These are phyloP conservation scores for Thinocorus orbignyianus DNA, from an alignment of 2,113 vertebrate genomes.

Conservation along the genomic window DNA sequence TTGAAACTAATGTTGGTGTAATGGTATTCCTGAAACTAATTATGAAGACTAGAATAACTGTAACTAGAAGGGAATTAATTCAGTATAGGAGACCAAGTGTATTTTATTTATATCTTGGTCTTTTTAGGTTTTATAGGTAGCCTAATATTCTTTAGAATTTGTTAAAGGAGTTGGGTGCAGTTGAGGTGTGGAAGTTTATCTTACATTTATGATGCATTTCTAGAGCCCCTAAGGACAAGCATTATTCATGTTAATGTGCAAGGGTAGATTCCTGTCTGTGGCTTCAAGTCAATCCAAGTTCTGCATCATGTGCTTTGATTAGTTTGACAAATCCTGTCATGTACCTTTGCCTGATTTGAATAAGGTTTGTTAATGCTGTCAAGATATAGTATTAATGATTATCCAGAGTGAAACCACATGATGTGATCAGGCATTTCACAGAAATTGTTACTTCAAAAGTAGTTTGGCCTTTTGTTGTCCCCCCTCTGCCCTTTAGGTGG, in stretches of 20 bases:
- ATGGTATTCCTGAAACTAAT: background rate
- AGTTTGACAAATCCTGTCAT: background rate
- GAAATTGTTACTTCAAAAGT: background rate
- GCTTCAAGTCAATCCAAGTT: background rate
- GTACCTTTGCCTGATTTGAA: background rate
- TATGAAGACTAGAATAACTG: background rate
- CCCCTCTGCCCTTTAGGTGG: too few species aligned
- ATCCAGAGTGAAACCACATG: background rate
- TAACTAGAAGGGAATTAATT: background rate
- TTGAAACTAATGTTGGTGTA: background rate
- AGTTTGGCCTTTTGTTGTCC: background rate
- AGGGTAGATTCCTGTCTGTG: background rate
- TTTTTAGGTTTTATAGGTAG: background rate
- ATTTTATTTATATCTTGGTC: background rate
- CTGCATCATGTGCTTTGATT: background rate
- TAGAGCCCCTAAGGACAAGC: background rate
- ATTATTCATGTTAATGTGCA: background rate
- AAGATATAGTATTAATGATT: background rate
- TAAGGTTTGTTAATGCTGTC: background rate
- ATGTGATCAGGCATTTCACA: background rate
- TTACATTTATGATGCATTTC: background rate
- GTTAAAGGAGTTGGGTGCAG: background rate
- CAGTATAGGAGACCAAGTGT: background rate
- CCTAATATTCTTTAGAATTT: background rate
- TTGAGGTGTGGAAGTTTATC: background rate